These are phyloP conservation scores for Rhinopomastus cyanomelas DNA, from an alignment of 2,113 vertebrate genomes.

Conservation along the genomic window DNA sequence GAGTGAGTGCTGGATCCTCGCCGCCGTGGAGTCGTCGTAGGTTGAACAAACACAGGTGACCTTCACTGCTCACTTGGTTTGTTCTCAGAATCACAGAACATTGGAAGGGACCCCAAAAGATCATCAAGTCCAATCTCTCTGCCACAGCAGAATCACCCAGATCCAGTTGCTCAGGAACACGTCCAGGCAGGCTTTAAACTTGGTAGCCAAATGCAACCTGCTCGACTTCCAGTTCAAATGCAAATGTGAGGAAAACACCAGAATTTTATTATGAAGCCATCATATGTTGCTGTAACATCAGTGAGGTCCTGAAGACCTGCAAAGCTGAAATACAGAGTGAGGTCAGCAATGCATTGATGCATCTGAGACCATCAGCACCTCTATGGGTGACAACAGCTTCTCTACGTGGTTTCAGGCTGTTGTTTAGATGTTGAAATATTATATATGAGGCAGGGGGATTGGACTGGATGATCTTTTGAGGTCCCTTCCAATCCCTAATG, in stretches of 20 bases:
- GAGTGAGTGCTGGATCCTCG: too few species aligned
- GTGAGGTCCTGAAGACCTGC: not conserved
- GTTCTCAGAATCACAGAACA: too few species aligned
- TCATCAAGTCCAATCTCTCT: too few species aligned
- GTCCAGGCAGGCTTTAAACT: too few species aligned
- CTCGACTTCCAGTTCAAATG: not conserved
- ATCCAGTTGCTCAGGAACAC: too few species aligned
- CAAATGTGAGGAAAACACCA: not conserved
- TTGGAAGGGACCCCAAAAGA: too few species aligned
- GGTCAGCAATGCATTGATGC: not conserved
- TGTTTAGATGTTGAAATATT: not conserved
- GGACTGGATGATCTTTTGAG: too few species aligned
- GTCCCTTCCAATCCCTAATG: too few species aligned
- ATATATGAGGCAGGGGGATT: not conserved
- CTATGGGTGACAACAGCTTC: not conserved
- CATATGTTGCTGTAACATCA: rapidly evolving
- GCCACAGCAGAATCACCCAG: too few species aligned
- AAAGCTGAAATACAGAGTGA: not conserved
- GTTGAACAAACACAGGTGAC: rapidly evolving
- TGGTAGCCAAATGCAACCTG: rapidly evolving
- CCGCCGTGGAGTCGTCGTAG: rapidly evolving
- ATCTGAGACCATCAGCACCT: not conserved
- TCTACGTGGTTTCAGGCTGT: not conserved
- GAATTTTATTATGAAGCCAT: not conserved
- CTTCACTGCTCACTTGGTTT: not conserved